Evolutionary conservation across 2,888 invertebrate genomes (phyloP).

Genomic region (Orthosia cruda): DNA sequence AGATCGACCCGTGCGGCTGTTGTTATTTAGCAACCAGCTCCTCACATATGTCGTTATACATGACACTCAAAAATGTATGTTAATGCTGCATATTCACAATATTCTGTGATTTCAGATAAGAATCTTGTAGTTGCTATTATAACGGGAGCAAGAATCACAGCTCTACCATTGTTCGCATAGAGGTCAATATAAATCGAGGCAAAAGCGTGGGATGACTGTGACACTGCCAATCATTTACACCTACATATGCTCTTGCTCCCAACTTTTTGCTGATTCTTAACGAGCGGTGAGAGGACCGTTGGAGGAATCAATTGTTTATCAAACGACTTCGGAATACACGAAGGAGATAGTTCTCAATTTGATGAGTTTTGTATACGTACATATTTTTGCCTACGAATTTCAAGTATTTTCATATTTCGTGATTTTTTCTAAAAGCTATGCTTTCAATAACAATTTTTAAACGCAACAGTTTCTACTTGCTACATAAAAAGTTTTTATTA

Average conservation of each 20-base stretch:
- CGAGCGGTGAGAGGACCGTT: slow-evolving; percentile 69
- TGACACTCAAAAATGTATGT: not conserved
- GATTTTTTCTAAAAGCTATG: not conserved
- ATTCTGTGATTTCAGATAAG: slow-evolving; percentile 34
- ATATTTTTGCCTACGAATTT: not conserved
- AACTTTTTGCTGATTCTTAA: slow-evolving; percentile 71
- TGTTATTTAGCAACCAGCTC: too few relatives aligned
- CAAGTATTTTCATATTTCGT: not conserved
- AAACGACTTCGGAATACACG: not conserved
- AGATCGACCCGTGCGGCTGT: too few relatives aligned
- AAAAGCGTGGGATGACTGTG: slow-evolving; percentile 84
- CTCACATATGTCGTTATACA: too few relatives aligned
- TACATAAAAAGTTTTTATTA: not conserved
- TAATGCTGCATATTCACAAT: not conserved
- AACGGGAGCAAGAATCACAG: slow-evolving; percentile 58
- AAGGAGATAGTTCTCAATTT: not conserved
- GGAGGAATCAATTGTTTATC: slow-evolving; percentile 66
- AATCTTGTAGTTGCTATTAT: slow-evolving; percentile 43
- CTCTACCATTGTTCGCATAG: slow-evolving; percentile 73
- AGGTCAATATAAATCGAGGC: slow-evolving; percentile 78
- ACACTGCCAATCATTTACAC: slow-evolving; percentile 75
- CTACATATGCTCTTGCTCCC: slow-evolving; percentile 60
- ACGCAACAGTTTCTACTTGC: not conserved
- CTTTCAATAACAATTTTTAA: not conserved
- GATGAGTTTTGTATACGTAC: not conserved